Evolutionary conservation across 2,113 vertebrate species (phyloP), one percentile per base, ranked within the genome.

Genomic region (Phocoena phocoena): DNA sequence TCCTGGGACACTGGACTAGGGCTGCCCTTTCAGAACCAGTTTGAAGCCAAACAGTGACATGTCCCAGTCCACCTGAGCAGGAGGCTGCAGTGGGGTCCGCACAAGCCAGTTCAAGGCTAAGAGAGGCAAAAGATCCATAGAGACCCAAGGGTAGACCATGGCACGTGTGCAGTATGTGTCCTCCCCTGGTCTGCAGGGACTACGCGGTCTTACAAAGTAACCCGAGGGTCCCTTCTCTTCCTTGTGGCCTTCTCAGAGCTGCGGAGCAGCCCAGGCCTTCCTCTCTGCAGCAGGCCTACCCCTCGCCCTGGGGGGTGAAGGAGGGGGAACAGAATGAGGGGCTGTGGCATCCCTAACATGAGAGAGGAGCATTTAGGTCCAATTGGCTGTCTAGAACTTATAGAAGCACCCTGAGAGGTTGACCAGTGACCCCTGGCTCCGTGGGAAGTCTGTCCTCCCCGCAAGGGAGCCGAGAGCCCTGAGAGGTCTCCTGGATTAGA

Each of bases 41-140:
- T 85, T 95, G 90, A 95, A 96, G 85, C 73, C 80, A 88, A 65
- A 96, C 63, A 73, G 38, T 90, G 60, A 17, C 4, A 0, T 1
- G 1, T 60, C 10, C 0, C 20, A 80, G 76, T 58, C 62, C 83
- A 26, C 28, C 80, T 67, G 53, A 88, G 60, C 90, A n/a, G 31
- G 85, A 81, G 81, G 76, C 55, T 15, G 25, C 60, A 20, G n/a
- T 14, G 7, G 53, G 23, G 31, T 38, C 47, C 84, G 28, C 28
- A 6, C 50, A 17, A 23, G 79, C 41, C 13, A 36, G 80, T 28
- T 53, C 47, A 50, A 70, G 80, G 80, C 62, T 76, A 31, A 44
- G n/a, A 53, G 53, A 86, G 84, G 2, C 21, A 47, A 70, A 84
- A 65, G 74, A 8, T 20, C 88, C 33, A 2, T 5, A 18, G 28